A percentile compares a stretch with the other conserved stretches of the same genome.
Evolutionary conservation across 2,797 vertebrate genomes (phyloP).

Genomic region (Melanotaenia trifasciata): DNA sequence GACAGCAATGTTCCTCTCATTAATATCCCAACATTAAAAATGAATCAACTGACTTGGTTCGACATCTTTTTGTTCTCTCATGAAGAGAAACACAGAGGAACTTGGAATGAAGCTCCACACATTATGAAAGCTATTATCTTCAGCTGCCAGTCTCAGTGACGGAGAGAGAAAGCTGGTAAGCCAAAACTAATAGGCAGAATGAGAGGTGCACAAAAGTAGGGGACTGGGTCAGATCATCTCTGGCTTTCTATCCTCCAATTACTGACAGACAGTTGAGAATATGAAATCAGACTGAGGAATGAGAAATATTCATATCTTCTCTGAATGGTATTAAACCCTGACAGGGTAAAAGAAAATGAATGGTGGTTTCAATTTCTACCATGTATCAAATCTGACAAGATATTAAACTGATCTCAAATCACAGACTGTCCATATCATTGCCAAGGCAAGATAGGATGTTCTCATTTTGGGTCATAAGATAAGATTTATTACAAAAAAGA

Average conservation of each 20-base stretch:
- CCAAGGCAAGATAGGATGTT: constrained; percentile 67
- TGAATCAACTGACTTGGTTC: constrained; percentile 65
- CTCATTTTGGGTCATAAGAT: constrained; percentile 59
- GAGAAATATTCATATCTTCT: constrained; percentile 77
- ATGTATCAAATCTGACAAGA: constrained; percentile 76
- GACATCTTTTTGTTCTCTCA: constrained; percentile 70
- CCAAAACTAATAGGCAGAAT: constrained; percentile 77
- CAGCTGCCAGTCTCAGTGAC: constrained; percentile 72
- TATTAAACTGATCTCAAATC: constrained; percentile 75
- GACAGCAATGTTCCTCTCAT: constrained; percentile 69
- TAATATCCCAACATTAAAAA: constrained; percentile 72
- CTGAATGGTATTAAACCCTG: constrained; percentile 73
- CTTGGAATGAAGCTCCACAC: constrained; percentile 69
- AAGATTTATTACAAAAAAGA: constrained; percentile 75
- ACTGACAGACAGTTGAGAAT: constrained; percentile 73
- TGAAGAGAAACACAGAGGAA: constrained; percentile 73
- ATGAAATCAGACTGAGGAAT: constrained; percentile 72
- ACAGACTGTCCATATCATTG: constrained; percentile 70
- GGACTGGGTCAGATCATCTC: constrained; percentile 77
- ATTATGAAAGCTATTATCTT: constrained; percentile 80
- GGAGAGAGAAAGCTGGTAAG: constrained; percentile 69
- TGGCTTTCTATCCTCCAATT: constrained; percentile 68
- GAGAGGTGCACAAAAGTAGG: constrained; percentile 74
- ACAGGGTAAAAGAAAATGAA: constrained; percentile 75
- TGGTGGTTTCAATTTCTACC: constrained; percentile 69